Percentiles rank a stretch among this genome's conserved stretches.
Evolutionary conservation across 2,113 vertebrate species (phyloP).

Genomic region (Ardeotis arabs): DNA sequence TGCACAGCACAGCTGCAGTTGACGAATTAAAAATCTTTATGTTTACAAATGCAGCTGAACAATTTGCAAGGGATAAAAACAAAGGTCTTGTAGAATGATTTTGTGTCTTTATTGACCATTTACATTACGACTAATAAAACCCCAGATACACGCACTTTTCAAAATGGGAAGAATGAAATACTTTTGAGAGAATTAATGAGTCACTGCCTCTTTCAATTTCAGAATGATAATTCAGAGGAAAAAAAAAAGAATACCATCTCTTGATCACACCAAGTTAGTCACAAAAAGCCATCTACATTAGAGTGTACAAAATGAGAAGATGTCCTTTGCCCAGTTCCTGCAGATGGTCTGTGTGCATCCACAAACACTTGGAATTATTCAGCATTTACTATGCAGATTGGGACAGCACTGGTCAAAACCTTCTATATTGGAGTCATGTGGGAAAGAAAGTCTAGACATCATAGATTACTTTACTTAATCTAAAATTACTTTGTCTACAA

Average conservation of each 20-base stretch:
- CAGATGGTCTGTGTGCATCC: neutral
- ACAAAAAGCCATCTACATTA: neutral
- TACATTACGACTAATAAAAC: neutral
- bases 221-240: fast-evolving
- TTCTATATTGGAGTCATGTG: slow-evolving; percentile 23
- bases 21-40: slow-evolving; percentile 2
- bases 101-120: neutral
- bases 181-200: neutral
- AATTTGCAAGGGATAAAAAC: neutral
- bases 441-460: slow-evolving; percentile 50
- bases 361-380: neutral
- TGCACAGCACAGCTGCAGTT: neutral
- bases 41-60: neutral
- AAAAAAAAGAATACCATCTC: neutral
- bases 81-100: neutral
- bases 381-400: neutral
- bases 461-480: slow-evolving; percentile 1
- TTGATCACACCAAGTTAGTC: neutral
- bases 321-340: neutral
- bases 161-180: neutral
- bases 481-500: neutral
- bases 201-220: neutral
- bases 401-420: slow-evolving; percentile 18
- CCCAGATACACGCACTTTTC: neutral
- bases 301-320: neutral